A percentile compares a stretch with the other conserved stretches of the same genome.
phyloP scores from a whole-genome alignment of 2,797 vertebrate genomes.

The Scomberomorus guttatus region DNA sequence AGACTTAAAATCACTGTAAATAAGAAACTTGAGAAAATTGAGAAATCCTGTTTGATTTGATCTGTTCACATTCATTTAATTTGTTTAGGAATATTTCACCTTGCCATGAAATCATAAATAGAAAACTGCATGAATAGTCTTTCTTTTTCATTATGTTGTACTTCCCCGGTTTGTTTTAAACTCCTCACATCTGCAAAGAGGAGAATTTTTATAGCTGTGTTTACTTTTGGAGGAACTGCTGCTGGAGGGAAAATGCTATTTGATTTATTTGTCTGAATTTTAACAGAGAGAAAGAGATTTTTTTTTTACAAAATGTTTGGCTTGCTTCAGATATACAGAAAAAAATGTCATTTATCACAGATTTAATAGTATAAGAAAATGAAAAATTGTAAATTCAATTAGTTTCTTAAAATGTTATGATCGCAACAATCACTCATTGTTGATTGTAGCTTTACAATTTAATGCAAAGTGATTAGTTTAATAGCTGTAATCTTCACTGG shows the following conservation, averaged over 20 bases:
- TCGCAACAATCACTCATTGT: neutral
- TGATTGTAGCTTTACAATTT: neutral
- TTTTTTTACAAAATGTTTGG: neutral
- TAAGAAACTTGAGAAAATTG: neutral
- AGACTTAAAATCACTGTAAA: no score
- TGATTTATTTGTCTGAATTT: neutral
- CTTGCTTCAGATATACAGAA: neutral
- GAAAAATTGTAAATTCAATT: fast-evolving
- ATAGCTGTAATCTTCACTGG: neutral
- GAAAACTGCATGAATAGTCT: neutral
- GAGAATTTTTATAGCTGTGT: neutral
- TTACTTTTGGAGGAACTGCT: neutral
- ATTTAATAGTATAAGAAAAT: neutral
- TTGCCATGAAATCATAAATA: neutral
- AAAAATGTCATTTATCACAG: neutral
- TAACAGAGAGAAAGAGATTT: neutral
- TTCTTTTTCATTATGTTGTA: no score
- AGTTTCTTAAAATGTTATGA: neutral
- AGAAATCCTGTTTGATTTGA: neutral
- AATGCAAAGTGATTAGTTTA: neutral
- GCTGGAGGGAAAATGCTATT: neutral
- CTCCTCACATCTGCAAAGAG: neutral
- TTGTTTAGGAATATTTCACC: neutral
- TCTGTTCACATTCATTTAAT: neutral
- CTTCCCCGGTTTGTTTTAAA: neutral